Base-by-base conservation (phyloP, 1,140 invertebrate genomes). In the Brachionus calyciflorus region DNA sequence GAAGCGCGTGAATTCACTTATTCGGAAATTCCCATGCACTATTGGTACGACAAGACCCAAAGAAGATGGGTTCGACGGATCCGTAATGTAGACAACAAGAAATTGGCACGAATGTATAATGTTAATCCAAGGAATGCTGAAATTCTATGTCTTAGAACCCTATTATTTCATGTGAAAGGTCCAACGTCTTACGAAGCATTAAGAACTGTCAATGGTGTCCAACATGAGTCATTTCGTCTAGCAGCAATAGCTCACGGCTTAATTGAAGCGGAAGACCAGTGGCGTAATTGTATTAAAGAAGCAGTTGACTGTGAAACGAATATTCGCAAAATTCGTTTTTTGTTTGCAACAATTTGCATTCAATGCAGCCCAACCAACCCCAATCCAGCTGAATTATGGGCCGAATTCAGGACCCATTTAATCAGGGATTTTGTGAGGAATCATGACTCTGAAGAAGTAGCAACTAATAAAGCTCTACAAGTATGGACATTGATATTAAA, bases 261-360 rank as follows among this genome's bases (percentile, higher is more conserved):
- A 3, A 3, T 69, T 1, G 26, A 69, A 6, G 24, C 44, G 12
- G n/a, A 69, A 12, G 7, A 44, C 14, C 46, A 69, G n/a, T 69
- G 65, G 65, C 17, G n/a, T 4, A 24, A 65, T 65, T 65, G 60
- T 69, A 28, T 69, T 5, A 69, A 17, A 41, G 63, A 69, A 69
- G 63, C 63, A 3, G 28, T 57, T 6, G 2, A 26, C 6, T 17
- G 28, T 12, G 53, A 57, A 57, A 57, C 53, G 5, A 57, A 57
- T 30, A 57, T 57, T 57, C 5, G 28, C 10, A 26, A 30, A 10
- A 57, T 57, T 26, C 24, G 53, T 6, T 57, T 57, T 30, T n/a
- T 57, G 7, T 57, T 57, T 57, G 53, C 53, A 14, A 57, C 28
- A 30, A 57, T 57, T 33, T n/a, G 26, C n/a, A 26, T 57, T 3